phyloP scores from a whole-genome alignment of 2,888 invertebrate species.

The Myopa testacea region DNA sequence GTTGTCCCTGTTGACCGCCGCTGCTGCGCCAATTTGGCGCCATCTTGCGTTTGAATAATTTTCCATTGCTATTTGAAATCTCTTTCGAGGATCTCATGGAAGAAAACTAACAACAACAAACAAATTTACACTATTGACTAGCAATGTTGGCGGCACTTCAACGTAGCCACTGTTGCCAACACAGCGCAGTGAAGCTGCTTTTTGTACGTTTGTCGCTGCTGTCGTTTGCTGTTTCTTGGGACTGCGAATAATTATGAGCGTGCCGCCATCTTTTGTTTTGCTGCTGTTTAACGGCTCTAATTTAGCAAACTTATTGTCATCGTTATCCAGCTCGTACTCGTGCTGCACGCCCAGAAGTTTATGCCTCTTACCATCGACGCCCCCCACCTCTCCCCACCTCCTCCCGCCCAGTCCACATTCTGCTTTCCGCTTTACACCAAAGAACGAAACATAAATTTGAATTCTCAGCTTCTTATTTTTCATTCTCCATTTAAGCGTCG shows the following conservation, averaged over 20 bases:
- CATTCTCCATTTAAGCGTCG: slow-evolving; percentile 15
- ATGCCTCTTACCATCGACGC: neutral
- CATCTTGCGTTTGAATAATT: slow-evolving; percentile 42
- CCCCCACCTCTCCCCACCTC: neutral
- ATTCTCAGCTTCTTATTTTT: slow-evolving; percentile 22
- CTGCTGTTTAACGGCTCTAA: neutral
- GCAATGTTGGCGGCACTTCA: no score
- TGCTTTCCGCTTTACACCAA: no score
- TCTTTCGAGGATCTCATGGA: no score
- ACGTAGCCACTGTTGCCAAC: neutral
- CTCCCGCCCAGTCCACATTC: no score
- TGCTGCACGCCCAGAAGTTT: neutral
- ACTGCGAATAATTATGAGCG: slow-evolving; percentile 27
- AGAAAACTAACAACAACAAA: no score
- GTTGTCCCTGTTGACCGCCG: neutral
- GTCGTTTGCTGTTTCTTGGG: neutral
- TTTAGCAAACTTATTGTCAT: slow-evolving; percentile 28
- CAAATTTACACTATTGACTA: no score
- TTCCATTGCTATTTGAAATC: slow-evolving; percentile 14
- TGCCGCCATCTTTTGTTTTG: slow-evolving; percentile 27
- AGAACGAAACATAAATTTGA: slow-evolving; percentile 20
- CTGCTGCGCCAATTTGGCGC: slow-evolving; percentile 31
- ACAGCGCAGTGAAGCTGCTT: neutral
- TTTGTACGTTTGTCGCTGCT: neutral
- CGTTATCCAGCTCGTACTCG: neutral